Evolutionary conservation across 2,888 invertebrate genomes (phyloP), one percentile per base, ranked within the genome.

Genomic region (Chrysina gloriosa): DNA sequence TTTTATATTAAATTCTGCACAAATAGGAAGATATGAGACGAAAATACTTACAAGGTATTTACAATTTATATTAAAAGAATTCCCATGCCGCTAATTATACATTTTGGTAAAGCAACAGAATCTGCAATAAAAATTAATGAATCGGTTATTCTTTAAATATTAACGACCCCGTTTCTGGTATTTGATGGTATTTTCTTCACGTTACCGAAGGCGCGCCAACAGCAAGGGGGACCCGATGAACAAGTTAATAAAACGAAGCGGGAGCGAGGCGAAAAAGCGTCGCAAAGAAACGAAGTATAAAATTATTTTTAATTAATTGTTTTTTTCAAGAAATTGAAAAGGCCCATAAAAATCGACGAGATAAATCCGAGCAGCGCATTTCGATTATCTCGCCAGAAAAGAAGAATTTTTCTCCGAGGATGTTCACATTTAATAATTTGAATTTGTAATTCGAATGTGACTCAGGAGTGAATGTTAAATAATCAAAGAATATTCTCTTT

Each of bases 81-180:
- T 48, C 11, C 6, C 25, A 48, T 48, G 11, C 25, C 16, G 16
- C 29, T 52, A 52, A 52, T 52, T 52, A 52, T 52, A 52, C 31
- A 52, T 31, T 52, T 52, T 52, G 31, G 25, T 39, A 50, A 63
- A 63, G 21, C 63, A 23, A 39, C 19, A 29, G 58, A 31, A 52
- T 63, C 36, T 65, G 42, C 68, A 56, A 68, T 68, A 68, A 68
- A 68, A 68, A 65, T 68, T 68, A 68, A 68, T 68, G 68, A 68
- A 68, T 68, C 64, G 64, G 52, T 48, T 54, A 64, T 36, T 65
- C 50, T 48, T 56, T 58, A 48, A 65, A 68, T 58, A 56, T 64
- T 56, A 45, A 61, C 39, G 61, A 36, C 36, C 50, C 48, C n/a
- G 50, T 52, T 52, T 52, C 16, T 52, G 52, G 52, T 52, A 52